Conservation (phyloP, 1,140 invertebrate species). For the Neomicropteryx cornuta region DNA sequence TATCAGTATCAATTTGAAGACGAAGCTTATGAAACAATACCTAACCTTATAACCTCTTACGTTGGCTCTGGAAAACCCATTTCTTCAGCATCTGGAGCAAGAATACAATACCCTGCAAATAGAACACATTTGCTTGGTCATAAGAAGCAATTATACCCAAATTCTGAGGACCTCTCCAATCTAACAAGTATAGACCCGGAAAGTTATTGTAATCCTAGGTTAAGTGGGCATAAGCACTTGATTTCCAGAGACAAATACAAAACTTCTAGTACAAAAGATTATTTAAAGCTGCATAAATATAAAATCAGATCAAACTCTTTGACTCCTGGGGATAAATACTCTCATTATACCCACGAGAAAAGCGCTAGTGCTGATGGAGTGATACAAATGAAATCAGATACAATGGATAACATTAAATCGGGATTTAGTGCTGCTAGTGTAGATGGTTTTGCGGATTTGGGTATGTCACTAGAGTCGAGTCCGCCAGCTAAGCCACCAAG, state of each 20-base stretch:
- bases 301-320: constrained; percentile 56
- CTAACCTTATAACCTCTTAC: constrained; percentile 88
- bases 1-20: constrained; percentile 92
- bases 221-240: too few relatives aligned
- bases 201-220: too few relatives aligned
- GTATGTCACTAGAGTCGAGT: too few relatives aligned
- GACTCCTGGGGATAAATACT: constrained; percentile 40
- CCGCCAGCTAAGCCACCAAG: constrained; percentile 27
- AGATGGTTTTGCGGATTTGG: too few relatives aligned
- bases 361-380: constrained; percentile 51
- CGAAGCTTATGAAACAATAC: constrained; percentile 85
- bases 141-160: too few relatives aligned
- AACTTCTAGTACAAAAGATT: too few relatives aligned
- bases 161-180: too few relatives aligned
- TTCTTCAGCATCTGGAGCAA: constrained; percentile 75
- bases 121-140: constrained; percentile 58
- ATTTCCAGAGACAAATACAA: too few relatives aligned
- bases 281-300: too few relatives aligned
- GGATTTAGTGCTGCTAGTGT: constrained; percentile 21
- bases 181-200: too few relatives aligned
- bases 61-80: constrained; percentile 81
- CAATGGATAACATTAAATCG: too few relatives aligned
- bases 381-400: constrained; percentile 26
- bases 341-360: constrained; percentile 37
- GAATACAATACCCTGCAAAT: constrained; percentile 69